Conservation (phyloP, 1,140 invertebrate genomes). For the Neotoxoptera formosana region DNA sequence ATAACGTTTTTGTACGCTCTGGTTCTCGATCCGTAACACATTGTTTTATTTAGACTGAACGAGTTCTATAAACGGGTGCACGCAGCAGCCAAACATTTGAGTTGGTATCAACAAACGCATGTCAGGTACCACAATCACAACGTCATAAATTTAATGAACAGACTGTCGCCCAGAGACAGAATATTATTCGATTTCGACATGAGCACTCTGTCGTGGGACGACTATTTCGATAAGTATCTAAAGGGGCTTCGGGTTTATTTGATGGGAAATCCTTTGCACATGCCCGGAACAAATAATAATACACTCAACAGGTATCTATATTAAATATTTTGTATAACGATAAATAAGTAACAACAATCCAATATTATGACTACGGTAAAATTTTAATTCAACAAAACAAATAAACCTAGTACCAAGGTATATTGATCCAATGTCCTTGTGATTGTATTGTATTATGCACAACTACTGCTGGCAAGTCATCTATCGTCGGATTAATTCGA, state of each 20-base stretch:
- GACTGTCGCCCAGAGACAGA: constrained; percentile 69
- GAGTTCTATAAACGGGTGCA: constrained; percentile 51
- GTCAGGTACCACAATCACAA: constrained; percentile 63
- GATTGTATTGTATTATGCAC: not conserved
- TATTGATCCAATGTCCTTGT: not conserved
- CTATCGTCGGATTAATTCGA: no score
- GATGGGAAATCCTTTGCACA: constrained; percentile 75
- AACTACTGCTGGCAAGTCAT: not conserved
- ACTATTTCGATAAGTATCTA: constrained; percentile 73
- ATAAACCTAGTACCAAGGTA: no score
- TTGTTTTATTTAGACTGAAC: constrained; percentile 3
- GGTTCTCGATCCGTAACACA: not conserved
- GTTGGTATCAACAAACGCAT: constrained; percentile 69
- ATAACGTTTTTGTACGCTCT: not conserved
- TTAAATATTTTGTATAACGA: not conserved
- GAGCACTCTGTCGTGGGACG: constrained; percentile 72
- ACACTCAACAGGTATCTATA: constrained; percentile 24
- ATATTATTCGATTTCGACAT: constrained; percentile 75
- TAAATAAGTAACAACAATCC: not conserved
- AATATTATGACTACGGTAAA: not conserved
- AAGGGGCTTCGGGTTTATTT: constrained; percentile 73
- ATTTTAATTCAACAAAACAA: not conserved
- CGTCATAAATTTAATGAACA: constrained; percentile 68
- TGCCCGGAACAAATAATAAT: constrained; percentile 39
- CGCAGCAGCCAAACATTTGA: constrained; percentile 4